Conservation (phyloP, 2,113 vertebrate species). For the Numenius arquata region DNA sequence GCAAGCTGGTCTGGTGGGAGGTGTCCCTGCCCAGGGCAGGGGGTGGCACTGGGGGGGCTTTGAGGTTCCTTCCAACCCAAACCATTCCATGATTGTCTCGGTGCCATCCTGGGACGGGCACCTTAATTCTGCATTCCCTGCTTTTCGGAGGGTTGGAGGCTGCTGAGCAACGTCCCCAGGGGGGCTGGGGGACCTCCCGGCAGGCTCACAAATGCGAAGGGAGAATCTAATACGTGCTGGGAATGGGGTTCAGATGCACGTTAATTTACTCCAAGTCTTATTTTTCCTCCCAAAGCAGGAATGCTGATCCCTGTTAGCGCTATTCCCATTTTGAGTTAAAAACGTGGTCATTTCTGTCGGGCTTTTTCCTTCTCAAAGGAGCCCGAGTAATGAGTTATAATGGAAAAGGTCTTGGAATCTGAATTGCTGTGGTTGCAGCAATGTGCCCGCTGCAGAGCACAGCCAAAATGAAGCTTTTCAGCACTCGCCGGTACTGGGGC, state of each 20-base stretch:
- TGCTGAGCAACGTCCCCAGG: not conserved
- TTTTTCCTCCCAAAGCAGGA: not conserved
- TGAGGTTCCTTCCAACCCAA: too few species aligned
- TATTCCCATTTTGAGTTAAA: not conserved
- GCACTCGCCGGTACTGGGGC: not conserved
- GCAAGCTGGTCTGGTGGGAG: too few species aligned
- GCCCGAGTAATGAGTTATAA: rapidly evolving
- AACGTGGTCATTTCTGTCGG: not conserved
- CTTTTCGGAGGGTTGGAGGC: not conserved
- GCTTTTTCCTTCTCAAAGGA: not conserved
- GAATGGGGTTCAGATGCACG: rapidly evolving
- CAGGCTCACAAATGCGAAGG: not conserved
- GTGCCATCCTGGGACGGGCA: not conserved
- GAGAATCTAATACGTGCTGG: rapidly evolving
- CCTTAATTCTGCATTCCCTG: not conserved
- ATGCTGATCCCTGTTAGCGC: not conserved
- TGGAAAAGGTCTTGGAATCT: not conserved
- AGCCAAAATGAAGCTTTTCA: not conserved
- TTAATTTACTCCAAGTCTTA: not conserved
- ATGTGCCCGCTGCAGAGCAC: not conserved
- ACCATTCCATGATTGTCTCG: too few species aligned
- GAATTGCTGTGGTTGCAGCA: not conserved
- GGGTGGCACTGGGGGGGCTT: too few species aligned
- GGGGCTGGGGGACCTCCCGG: not conserved
- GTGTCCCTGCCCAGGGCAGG: too few species aligned